Conservation (phyloP, 2,113 vertebrate species). For the Nothocercus julius region DNA sequence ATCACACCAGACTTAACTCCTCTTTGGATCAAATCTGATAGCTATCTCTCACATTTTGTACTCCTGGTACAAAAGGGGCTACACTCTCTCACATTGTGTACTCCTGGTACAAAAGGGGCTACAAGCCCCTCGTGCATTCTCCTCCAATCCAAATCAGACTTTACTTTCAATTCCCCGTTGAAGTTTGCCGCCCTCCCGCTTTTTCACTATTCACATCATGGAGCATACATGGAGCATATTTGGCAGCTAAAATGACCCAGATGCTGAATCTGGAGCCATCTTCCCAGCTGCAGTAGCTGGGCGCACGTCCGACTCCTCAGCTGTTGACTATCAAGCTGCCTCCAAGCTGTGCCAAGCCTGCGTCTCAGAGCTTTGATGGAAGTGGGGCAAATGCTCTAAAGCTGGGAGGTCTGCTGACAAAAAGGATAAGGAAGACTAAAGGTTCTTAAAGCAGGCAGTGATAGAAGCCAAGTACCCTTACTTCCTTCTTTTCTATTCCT, state of each 20-base stretch:
- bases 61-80: too few species aligned
- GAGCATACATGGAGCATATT: neutral
- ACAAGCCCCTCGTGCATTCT: neutral
- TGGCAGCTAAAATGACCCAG: slow-evolving; percentile 45
- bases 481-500: neutral
- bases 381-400: slow-evolving; percentile 12
- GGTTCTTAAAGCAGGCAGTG: neutral
- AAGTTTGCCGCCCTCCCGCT: neutral
- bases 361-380: slow-evolving; percentile 25
- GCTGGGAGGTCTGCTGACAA: slow-evolving; percentile 15
- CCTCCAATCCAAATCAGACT: neutral
- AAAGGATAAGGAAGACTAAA: neutral
- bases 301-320: neutral
- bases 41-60: neutral
- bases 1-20: neutral
- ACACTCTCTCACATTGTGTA: neutral
- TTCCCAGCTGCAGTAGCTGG: slow-evolving; percentile 40
- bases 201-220: neutral
- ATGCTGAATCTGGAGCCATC: slow-evolving; percentile 48
- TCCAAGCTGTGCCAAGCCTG: neutral
- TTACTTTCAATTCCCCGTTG: neutral
- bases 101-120: too few species aligned
- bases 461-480: neutral
- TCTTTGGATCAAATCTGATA: neutral
- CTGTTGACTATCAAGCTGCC: slow-evolving; percentile 35